Evolutionary conservation across 1,140 invertebrate species (phyloP), one percentile per base, ranked within the genome.

Genomic region (Drosophila erecta): DNA sequence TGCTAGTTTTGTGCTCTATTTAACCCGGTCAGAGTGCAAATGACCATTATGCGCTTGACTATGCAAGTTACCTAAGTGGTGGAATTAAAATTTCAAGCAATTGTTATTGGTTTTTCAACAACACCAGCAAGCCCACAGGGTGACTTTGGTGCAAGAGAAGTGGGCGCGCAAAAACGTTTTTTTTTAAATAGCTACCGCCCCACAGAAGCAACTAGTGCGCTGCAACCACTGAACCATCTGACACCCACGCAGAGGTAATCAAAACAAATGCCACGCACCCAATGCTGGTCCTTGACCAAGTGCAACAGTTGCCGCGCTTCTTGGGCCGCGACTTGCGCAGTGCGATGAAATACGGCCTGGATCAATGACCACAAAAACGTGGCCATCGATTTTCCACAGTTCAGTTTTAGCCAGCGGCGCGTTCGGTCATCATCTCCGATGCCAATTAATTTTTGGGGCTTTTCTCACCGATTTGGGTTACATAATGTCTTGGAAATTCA

Each of bases 401-500:
- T 79, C 54, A 60, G 57, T 57, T 83, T 64, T 17, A 6, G 44
- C 47, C 54, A 58, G 57, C 56, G 71, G 17, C 44, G 49, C 35
- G 60, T 46, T 49, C 49, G 65, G 79, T 53, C 17, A 8, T 38
- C n/a, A n/a, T 15, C 33, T 46, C 40, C 14, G n/a, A 30, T 37
- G 22, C 40, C 46, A 57, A 59, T 60, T 59, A 5, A 49, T 64
- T 53, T 37, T 46, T 40, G 46, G 46, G 53, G 15, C 17, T 61
- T 11, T 40, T 11, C 12, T 37, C 37, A 17, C 14, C 33, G 40
- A 40, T 12, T 44, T 50, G 22, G 33, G 22, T 90, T 77, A 84
- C 53, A 67, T 78, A 83, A 91, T 92, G 91, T 83, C 81, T 46
- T 92, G 91, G 91, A 85, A 90, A 55, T 92, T 92, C 62, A 65